These are phyloP conservation scores for Chromobotia macracanthus DNA, from an alignment of 2,797 vertebrate species.

Conservation along the genomic window DNA sequence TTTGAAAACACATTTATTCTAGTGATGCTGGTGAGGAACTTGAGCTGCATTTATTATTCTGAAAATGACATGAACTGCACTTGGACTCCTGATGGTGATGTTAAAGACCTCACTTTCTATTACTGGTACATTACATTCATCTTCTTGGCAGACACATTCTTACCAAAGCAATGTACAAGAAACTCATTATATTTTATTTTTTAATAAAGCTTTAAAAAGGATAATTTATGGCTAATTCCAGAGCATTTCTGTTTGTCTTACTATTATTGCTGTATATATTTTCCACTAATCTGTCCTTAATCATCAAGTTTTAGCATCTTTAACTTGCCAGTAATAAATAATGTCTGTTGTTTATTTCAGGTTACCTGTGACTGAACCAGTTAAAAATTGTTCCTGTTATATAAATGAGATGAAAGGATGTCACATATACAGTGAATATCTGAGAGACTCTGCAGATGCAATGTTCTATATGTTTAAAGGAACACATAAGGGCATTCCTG, in stretches of 20 bases:
- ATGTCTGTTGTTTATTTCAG: not conserved
- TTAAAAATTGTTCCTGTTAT: not conserved
- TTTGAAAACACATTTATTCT: not conserved
- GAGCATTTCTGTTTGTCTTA: no score
- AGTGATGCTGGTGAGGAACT: conserved; percentile 59
- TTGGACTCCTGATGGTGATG: conserved; percentile 57
- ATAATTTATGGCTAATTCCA: no score
- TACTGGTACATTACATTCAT: conserved; percentile 59
- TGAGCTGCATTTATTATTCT: conserved; percentile 50
- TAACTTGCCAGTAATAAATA: not conserved
- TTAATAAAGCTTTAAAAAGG: not conserved
- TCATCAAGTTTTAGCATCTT: not conserved
- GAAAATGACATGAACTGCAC: conserved; percentile 55
- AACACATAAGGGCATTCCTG: not conserved
- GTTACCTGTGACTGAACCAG: not conserved
- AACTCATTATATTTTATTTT: not conserved
- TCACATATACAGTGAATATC: not conserved
- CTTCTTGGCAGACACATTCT: not conserved
- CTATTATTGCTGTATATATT: not conserved
- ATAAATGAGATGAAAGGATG: not conserved
- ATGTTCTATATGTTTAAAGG: not conserved
- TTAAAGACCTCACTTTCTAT: conserved; percentile 32
- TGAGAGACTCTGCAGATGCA: not conserved
- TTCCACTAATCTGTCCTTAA: not conserved
- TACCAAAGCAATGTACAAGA: not conserved